These are phyloP conservation scores for Lucifuga dentata DNA, from an alignment of 2,113 vertebrate species.

Conservation along the genomic window DNA sequence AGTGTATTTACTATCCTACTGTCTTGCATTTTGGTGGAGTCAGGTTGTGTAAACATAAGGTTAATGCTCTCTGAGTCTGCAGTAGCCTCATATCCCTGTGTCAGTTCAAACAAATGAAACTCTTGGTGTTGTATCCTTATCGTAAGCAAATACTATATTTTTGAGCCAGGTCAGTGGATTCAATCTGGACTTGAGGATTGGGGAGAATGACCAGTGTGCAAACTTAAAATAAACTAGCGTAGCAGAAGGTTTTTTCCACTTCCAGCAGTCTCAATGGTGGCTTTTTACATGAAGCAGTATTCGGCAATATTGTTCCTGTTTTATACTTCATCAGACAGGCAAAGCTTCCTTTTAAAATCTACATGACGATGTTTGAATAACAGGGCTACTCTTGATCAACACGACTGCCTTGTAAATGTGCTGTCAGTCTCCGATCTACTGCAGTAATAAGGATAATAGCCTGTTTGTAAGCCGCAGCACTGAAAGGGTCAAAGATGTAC, in stretches of 20 bases:
- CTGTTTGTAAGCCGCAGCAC: conserved; percentile 21
- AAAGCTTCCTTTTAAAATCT: not conserved
- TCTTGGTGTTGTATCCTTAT: not conserved
- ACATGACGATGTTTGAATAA: not conserved
- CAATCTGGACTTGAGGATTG: conserved; percentile 11
- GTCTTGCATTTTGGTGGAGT: conserved; percentile 57
- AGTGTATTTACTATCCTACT: too few relatives aligned
- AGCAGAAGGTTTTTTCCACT: not conserved
- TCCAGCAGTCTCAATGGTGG: not conserved
- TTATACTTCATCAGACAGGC: not conserved
- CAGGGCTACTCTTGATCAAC: too few relatives aligned
- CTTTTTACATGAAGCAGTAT: not conserved
- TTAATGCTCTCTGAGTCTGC: conserved; percentile 2
- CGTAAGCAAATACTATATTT: not conserved
- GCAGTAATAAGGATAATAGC: conserved; percentile 18
- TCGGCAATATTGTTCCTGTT: too few relatives aligned
- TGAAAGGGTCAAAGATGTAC: conserved; percentile 47
- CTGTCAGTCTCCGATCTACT: too few relatives aligned
- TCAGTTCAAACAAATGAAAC: conserved; percentile 26
- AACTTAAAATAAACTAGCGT: conserved; percentile 34
- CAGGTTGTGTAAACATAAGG: conserved; percentile 36
- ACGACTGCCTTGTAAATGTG: too few relatives aligned
- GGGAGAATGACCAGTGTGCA: conserved; percentile 30
- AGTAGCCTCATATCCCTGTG: conserved; percentile 16
- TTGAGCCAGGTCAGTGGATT: not conserved